phyloP scores from a whole-genome alignment of 2,888 invertebrate genomes.

The Drosophila setosimentum region DNA sequence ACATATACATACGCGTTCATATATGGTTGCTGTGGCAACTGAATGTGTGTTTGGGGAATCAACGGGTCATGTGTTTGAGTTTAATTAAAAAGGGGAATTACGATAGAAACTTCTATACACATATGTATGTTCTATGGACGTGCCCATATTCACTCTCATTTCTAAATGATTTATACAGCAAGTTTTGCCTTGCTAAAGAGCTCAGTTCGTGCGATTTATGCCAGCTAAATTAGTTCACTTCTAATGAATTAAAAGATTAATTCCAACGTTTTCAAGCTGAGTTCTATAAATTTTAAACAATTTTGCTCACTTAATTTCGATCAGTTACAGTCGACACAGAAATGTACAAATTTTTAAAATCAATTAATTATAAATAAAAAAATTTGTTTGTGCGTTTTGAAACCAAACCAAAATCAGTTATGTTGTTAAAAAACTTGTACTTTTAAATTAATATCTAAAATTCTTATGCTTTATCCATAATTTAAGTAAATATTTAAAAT shows the following conservation, averaged over 20 bases:
- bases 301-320: neutral
- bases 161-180: slow-evolving; percentile 52
- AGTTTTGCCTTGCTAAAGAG: slow-evolving; percentile 26
- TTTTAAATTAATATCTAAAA: neutral
- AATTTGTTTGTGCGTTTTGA: neutral
- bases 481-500: neutral
- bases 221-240: slow-evolving; percentile 52
- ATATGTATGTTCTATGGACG: slow-evolving; percentile 9
- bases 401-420: neutral
- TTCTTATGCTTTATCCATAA: neutral
- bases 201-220: slow-evolving; percentile 17
- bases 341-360: neutral
- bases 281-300: neutral
- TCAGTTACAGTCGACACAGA: neutral
- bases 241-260: neutral
- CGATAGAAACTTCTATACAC: slow-evolving; percentile 43
- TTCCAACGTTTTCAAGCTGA: neutral
- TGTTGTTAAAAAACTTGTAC: neutral
- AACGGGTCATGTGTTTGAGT: slow-evolving; percentile 74
- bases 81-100: slow-evolving; percentile 80
- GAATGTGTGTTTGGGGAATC: slow-evolving; percentile 78
- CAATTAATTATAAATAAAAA: neutral
- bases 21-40: slow-evolving; percentile 55
- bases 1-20: neutral
- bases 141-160: slow-evolving; percentile 37